Evolutionary conservation across 2,888 invertebrate species (phyloP), one percentile per base, ranked within the genome.

Genomic region (Phortica okadai): DNA sequence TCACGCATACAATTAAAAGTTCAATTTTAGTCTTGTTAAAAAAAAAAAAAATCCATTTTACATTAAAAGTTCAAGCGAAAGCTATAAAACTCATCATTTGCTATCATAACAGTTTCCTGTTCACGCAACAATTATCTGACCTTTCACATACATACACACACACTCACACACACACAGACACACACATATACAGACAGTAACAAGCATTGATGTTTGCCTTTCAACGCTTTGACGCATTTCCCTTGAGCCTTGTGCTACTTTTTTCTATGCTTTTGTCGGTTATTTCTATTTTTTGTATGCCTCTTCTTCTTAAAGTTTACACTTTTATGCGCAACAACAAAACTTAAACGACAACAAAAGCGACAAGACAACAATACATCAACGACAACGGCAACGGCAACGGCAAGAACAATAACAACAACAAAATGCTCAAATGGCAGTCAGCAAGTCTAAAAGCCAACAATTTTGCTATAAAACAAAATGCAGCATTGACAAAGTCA

Each of bases 171-270:
- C 33, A 33, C 1, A 33, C 33, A 33, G 1, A 33, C 33, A 33
- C 33, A 33, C 33, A 33, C 33, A 33, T 0, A 33, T 5, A 33
- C 33, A 33, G 33, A 33, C 33, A 33, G 33, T 33, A 4, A 33
- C 33, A 33, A 33, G 33, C 33, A 33, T 33, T 33, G 33, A 33
- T 33, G 33, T 33, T 33, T 33, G 33, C 33, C 72, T 56, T 41
- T 79, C 82, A 85, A 79, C 84, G 82, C 83, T 87, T 86, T 84
- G 86, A 87, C 87, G 86, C 85, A 87, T 86, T 86, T 85, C 85
- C 85, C 85, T 76, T 79, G 86, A 85, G 85, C 84, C 87, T 84
- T 87, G 87, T 87, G 87, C 87, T 87, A 86, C 84, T 85, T 87
- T 64, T 6, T 10, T 54, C n/a, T 33, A 33, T 33, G 33, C 33